Conservation (phyloP, 2,797 vertebrate genomes). For the Zonotrichia albicollis region DNA sequence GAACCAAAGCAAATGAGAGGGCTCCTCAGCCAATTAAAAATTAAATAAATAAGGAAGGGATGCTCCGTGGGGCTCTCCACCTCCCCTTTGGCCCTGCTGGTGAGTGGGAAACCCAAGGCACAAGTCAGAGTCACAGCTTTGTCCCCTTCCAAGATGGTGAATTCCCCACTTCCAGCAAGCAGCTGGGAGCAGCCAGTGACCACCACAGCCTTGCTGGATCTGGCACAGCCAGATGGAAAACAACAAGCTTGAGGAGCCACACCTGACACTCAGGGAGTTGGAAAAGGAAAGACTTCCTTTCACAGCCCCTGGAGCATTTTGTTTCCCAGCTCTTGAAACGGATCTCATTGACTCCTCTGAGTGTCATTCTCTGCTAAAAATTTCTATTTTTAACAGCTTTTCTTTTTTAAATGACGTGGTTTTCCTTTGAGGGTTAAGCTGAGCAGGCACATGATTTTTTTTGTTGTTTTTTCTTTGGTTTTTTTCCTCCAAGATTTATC, state of each 20-base stretch:
- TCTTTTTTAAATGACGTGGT: background rate
- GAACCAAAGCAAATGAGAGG: background rate
- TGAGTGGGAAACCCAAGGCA: background rate
- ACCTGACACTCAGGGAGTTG: background rate
- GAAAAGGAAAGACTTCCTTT: background rate
- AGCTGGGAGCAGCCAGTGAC: background rate
- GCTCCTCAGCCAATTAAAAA: slow-evolving; percentile 38
- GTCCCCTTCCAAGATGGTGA: background rate
- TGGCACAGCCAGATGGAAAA: background rate
- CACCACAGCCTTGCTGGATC: background rate
- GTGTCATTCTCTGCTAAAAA: slow-evolving; percentile 5
- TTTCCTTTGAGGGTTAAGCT: slow-evolving; percentile 37
- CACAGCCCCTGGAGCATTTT: background rate
- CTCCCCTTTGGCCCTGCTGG: rapidly evolving
- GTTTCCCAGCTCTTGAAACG: slow-evolving; percentile 8
- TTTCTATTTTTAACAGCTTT: slow-evolving; percentile 34
- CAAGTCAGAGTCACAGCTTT: background rate
- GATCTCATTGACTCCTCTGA: slow-evolving; percentile 25
- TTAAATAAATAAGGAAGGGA: background rate
- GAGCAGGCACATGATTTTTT: background rate
- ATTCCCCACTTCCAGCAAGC: background rate
- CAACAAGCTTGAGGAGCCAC: background rate
- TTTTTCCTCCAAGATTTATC: background rate
- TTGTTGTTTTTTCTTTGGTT: background rate
- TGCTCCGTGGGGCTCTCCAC: background rate